Evolutionary conservation across 1,140 invertebrate genomes (phyloP).

Genomic region (Zaprionus nigranus): DNA sequence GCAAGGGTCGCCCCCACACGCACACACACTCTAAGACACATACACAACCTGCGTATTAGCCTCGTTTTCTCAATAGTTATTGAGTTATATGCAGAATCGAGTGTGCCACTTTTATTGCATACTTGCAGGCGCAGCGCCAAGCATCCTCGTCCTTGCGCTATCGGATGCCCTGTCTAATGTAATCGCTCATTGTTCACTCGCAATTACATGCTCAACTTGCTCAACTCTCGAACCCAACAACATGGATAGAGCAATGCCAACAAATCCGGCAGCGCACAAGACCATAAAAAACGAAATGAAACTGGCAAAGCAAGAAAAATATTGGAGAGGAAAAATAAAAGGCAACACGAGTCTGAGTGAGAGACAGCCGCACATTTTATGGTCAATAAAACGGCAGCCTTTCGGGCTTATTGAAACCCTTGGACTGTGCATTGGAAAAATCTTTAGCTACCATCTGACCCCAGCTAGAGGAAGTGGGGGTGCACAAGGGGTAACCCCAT

Average conservation of each 20-base stretch:
- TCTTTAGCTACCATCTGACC: slow-evolving; percentile 54
- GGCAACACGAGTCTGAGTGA: slow-evolving; percentile 11
- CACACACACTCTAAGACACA: slow-evolving; percentile 3
- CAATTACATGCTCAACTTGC: slow-evolving; percentile 50
- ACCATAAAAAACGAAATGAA: slow-evolving; percentile 52
- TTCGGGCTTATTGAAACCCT: slow-evolving; percentile 67
- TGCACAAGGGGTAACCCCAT: slow-evolving; percentile 40
- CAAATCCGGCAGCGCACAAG: slow-evolving; percentile 30
- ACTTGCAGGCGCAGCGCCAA: background rate
- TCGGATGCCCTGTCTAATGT: background rate
- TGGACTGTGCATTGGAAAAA: slow-evolving; percentile 66
- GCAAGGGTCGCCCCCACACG: slow-evolving; percentile 1
- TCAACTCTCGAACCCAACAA: slow-evolving; percentile 6
- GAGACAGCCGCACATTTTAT: slow-evolving; percentile 56
- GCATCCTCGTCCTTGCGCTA: background rate
- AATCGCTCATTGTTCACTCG: slow-evolving; percentile 41
- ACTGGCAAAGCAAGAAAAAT: slow-evolving; percentile 38
- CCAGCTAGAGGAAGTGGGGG: slow-evolving; percentile 23
- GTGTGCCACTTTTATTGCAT: slow-evolving; percentile 29
- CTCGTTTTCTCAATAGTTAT: slow-evolving; percentile 24
- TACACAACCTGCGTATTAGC: background rate
- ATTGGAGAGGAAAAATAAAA: slow-evolving; percentile 14
- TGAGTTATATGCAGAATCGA: slow-evolving; percentile 32
- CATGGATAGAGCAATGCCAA: slow-evolving; percentile 37
- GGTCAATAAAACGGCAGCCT: slow-evolving; percentile 70